Base-by-base conservation (phyloP, 2,113 vertebrate genomes). In the Polyodon spathula region DNA sequence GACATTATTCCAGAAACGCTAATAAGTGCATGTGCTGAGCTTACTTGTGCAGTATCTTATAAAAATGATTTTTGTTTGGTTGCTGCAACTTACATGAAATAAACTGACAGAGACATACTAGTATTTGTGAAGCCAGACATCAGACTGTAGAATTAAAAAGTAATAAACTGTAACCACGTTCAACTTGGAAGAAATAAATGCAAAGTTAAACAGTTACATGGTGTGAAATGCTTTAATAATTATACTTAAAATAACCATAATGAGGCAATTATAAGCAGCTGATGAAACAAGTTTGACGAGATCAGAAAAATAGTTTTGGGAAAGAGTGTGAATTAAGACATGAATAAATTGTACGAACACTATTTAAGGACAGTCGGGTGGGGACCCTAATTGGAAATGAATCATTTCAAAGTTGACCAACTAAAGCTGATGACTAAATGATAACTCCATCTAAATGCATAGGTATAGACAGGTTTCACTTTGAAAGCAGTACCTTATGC, bases 251-350 rank as follows among this genome's bases (percentile, higher is more conserved):
- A 79, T 72, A 80, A 76, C 71, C 75, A 70, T 83, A 84, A 84
- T 81, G 79, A 84, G 79, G 75, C 82, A 85, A 84, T 86, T 84
- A 83, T 62, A 76, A 71, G 70, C 74, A 81, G 75, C 70, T 78
- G 76, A 80, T 81, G 76, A 81, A 81, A 79, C 69, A 68, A 66
- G 68, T 78, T 72, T 84, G 82, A 81, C 78, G 78, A 81, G 75
- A 71, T 66, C 65, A 63, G 58, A 54, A 57, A 76, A 69, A 66
- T 46, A 40, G 51, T 37, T 58, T 38, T 66, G 62, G 12, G 66
- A 73, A 73, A 69, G 76, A 77, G 64, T 69, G 69, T 56, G 68
- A 71, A 76, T 39, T 64, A 71, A 67, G 63, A 60, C 41, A 50
- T 37, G 44, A 65, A 60, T 59, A 60, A 65, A 60, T 56, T 56